Base-by-base conservation (phyloP, 2,888 invertebrate genomes). In the Drosophila vallismaia region DNA sequence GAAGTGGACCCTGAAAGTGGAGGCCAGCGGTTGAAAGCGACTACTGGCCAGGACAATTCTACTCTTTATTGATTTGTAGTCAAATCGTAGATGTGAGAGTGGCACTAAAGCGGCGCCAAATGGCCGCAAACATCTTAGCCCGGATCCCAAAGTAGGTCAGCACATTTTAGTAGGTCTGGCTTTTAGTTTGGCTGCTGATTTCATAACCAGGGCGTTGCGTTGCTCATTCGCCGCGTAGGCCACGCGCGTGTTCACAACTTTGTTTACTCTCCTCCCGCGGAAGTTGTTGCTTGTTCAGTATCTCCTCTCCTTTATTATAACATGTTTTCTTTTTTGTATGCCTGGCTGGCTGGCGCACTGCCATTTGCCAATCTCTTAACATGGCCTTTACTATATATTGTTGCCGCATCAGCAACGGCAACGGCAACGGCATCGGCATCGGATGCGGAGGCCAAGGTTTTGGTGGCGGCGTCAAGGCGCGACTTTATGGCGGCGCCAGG, bases 401-500 rank as follows among this genome's bases (percentile, higher is more conserved):
- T 72, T 76, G 73, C 71, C 50, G 51, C 70, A 63, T 52, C 51
- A 59, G 69, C 53, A 68, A 49, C 69, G 52, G 28, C 4, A 5
- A 5, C 28, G 6, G 78, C 14, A 14, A 14, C 14, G 14, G 51
- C 70, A 63, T 52, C 51, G 70, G 69, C 53, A 68, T 53, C 69
- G 52, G 28, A 28, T 28, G 1, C 28, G 6, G 78, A 79, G 84
- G 78, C 84, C 88, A 84, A 88, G 88, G 88, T 79, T 81, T 82
- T 79, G 52, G 29, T 62, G 88, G 76, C 89, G 90, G 79, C 89
- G 85, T 54, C 57, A 71, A 77, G 90, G 73, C 90, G 88, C 89
- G 90, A 74, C 90, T 76, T 69, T 62, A 58, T 81, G 90, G 84
- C 90, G 82, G 49, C 79, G 80, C 66, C 54, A 66, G 53, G 36